Conservation (phyloP, 2,113 vertebrate genomes). For the Sylvia atricapilla region DNA sequence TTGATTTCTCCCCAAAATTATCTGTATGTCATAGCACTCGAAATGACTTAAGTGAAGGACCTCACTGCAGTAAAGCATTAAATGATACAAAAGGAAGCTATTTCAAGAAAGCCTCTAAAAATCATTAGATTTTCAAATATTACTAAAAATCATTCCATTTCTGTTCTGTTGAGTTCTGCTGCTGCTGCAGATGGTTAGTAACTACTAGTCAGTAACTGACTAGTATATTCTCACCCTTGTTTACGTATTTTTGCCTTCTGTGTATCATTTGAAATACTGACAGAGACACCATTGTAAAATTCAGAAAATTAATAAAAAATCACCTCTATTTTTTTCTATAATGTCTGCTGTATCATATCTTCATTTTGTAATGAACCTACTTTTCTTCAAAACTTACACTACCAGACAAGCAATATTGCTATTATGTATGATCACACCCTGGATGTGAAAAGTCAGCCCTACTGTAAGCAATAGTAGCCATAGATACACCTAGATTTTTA, state of each 20-base stretch:
- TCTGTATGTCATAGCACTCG: neutral
- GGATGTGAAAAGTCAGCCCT: neutral
- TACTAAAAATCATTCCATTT: neutral
- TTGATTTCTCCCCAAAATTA: neutral
- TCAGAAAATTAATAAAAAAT: neutral
- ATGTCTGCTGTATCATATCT: neutral
- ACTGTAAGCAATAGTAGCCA: neutral
- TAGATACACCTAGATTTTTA: neutral
- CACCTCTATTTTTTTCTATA: fast-evolving
- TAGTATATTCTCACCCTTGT: neutral
- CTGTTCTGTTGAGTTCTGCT: neutral
- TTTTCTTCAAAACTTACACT: neutral
- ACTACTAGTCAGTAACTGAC: neutral
- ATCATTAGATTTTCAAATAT: neutral
- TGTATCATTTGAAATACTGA: neutral
- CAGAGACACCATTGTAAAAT: neutral
- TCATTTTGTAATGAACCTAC: neutral
- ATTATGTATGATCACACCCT: neutral
- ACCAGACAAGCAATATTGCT: neutral
- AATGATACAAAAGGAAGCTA: neutral
- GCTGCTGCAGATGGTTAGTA: neutral
- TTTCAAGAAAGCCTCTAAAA: neutral
- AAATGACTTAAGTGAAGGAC: neutral
- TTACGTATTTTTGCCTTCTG: neutral
- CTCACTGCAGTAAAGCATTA: neutral